Evolutionary conservation across 2,888 invertebrate species (phyloP).

Genomic region (Exephanes ischioxanthus): DNA sequence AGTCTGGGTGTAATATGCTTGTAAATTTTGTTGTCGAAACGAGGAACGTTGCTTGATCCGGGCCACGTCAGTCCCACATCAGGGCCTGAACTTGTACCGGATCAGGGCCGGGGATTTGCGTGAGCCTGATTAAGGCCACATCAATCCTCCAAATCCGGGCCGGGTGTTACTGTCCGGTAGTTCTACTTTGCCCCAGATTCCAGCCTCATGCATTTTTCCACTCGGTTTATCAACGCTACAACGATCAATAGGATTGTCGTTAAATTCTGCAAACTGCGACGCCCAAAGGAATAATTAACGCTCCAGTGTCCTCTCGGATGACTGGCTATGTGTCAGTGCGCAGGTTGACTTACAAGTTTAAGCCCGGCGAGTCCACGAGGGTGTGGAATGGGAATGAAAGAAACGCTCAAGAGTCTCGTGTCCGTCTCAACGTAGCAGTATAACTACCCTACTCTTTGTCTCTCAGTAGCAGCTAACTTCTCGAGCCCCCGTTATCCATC

Average conservation of each 20-base stretch:
- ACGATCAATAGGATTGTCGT: neutral
- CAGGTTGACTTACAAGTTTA: slow-evolving; percentile 15
- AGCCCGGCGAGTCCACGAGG: slow-evolving; percentile 56
- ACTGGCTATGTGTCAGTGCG: neutral
- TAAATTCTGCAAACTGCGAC: neutral
- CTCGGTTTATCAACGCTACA: neutral
- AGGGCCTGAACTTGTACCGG: too few species aligned
- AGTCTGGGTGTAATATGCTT: too few species aligned
- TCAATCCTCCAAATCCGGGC: too few species aligned
- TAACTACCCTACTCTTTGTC: slow-evolving; percentile 45
- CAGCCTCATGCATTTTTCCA: too few species aligned
- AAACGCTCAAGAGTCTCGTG: slow-evolving; percentile 48
- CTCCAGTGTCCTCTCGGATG: slow-evolving; percentile 8
- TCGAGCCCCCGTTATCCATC: slow-evolving; percentile 71
- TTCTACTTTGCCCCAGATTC: too few species aligned
- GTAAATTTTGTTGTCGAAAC: too few species aligned
- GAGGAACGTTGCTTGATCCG: too few species aligned
- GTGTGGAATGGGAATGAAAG: slow-evolving; percentile 25
- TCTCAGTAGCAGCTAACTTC: slow-evolving; percentile 48
- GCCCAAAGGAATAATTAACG: neutral
- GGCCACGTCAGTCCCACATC: too few species aligned
- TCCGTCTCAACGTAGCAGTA: slow-evolving; percentile 41
- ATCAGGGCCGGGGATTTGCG: too few species aligned
- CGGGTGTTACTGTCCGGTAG: too few species aligned
- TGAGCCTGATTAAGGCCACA: too few species aligned